Evolutionary conservation across 2,113 vertebrate species (phyloP), one percentile per base, ranked within the genome.

Genomic region (Bolborhynchus lineola): DNA sequence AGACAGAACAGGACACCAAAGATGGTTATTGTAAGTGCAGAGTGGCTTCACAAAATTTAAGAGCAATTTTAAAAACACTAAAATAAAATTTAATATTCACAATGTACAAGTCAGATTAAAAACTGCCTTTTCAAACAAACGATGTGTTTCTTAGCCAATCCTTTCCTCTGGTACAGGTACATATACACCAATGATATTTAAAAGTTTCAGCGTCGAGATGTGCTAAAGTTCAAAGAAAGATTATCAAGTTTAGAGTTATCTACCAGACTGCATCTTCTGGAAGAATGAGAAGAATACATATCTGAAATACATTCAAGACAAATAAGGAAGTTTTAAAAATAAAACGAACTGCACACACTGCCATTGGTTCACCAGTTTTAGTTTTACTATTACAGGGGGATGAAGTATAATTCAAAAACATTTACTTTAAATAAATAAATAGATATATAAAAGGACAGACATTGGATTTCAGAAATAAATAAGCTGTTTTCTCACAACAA

Each of bases 291-390:
- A 72, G 15, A 65, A 78, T 21, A 60, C 0, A 0, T 39, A 59
- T 55, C 35, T 90, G 64, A 39, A 86, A 90, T 35, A 28, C 10
- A 44, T 29, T 70, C 35, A 81, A 94, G 29, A 82, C 8, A 90
- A 93, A 82, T 21, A 47, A 7, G 4, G 50, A 95, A 74, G 29
- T 64, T 95, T 86, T 60, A 47, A 83, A 96, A 91, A 79, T 60
- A 92, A 94, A 63, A 18, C 11, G 24, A 25, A 55, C 2, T 47
- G 24, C 20, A 83, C 47, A 31, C 39, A 63, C 11, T 44, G 26
- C 26, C 76, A 67, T 26, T 53, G 15, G 63, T 26, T 93, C 3
- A 16, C 39, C 29, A 39, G 50, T 93, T 92, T 92, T 29, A 93
- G 59, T 92, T 75, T 90, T 46, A 84, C 72, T 83, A 2, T 31